phyloP scores from a whole-genome alignment of 2,797 vertebrate genomes.

The Cercopithecus diana region DNA sequence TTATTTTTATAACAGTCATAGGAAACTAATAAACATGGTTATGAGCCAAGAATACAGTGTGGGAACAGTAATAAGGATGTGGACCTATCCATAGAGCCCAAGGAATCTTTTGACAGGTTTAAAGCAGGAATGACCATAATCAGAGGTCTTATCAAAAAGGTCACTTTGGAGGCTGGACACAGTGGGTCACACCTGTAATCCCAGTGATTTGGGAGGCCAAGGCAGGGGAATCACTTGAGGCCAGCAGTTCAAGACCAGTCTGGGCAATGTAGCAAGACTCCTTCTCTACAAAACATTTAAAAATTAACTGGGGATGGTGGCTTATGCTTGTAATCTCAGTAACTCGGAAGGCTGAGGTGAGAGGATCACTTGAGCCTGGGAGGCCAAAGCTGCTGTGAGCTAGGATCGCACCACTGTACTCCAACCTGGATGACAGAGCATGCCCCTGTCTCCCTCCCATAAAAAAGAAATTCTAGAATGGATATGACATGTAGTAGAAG shows the following conservation, averaged over 20 bases:
- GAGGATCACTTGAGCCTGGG: neutral
- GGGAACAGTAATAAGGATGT: rapidly evolving
- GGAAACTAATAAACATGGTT: rapidly evolving
- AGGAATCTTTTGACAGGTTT: neutral
- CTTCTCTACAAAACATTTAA: neutral
- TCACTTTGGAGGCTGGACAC: neutral
- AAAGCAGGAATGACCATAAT: neutral
- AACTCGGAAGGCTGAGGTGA: neutral
- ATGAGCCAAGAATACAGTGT: neutral
- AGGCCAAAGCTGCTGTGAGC: neutral
- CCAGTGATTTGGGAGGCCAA: neutral
- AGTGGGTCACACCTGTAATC: neutral
- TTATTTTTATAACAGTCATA: neutral
- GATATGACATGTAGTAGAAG: neutral
- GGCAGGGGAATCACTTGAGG: neutral
- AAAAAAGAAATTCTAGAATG: neutral
- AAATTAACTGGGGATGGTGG: neutral
- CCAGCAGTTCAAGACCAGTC: neutral
- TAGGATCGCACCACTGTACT: neutral
- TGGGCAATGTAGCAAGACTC: neutral
- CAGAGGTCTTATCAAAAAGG: neutral
- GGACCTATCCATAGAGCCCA: rapidly evolving
- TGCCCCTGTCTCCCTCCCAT: neutral
- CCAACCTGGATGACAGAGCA: neutral
- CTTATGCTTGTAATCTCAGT: neutral